Conservation (phyloP, 2,888 invertebrate species). For the Glyphotaelius pellucidus region DNA sequence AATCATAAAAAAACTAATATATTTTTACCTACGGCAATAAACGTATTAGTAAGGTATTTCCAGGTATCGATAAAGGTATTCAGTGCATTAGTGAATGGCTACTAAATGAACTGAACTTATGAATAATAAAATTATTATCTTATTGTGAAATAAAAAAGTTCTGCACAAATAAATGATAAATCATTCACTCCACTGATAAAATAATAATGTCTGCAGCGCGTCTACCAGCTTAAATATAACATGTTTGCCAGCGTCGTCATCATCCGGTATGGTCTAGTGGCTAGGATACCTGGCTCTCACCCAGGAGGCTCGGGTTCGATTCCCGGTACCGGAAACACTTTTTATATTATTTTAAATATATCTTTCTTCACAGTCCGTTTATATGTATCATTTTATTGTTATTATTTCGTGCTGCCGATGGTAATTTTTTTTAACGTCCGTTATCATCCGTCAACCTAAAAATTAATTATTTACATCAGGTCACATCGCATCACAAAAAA, state of each 20-base stretch:
- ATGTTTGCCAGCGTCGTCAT: too few species aligned
- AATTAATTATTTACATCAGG: too few species aligned
- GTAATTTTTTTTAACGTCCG: too few species aligned
- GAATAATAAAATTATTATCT: neutral
- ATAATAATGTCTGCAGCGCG: neutral
- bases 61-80: neutral
- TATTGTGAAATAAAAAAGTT: neutral
- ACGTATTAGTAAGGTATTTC: neutral
- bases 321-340: conserved; percentile 78
- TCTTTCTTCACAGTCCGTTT: neutral
- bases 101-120: neutral
- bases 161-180: neutral
- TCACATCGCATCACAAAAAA: too few species aligned
- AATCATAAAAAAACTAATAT: too few species aligned
- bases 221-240: neutral
- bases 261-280: conserved; percentile 82
- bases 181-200: neutral
- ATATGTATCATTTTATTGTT: neutral
- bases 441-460: too few species aligned
- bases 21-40: too few species aligned
- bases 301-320: conserved; percentile 87
- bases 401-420: neutral
- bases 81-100: neutral
- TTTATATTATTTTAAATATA: conserved; percentile 26
- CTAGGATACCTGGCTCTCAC: conserved; percentile 86